These are phyloP conservation scores for Deilephila porcellus DNA, from an alignment of 2,888 invertebrate genomes.

Conservation along the genomic window DNA sequence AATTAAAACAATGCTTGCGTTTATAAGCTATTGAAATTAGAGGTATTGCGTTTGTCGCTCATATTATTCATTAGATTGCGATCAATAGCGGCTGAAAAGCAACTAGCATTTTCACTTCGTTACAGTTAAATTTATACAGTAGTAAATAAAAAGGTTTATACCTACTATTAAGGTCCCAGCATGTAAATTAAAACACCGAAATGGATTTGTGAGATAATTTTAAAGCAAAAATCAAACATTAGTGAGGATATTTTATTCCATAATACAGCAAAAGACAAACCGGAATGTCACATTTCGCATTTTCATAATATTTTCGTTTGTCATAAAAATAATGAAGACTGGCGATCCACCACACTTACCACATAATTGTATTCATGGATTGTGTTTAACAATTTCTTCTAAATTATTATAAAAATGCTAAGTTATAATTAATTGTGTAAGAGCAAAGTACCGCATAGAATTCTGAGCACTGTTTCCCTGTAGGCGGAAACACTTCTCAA, in stretches of 20 bases:
- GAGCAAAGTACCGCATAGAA: slow-evolving; percentile 77
- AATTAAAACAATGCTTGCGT: too few relatives aligned
- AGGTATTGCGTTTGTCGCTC: too few relatives aligned
- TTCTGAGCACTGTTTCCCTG: slow-evolving; percentile 73
- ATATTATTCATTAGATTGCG: too few relatives aligned
- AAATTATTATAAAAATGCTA: slow-evolving; percentile 85
- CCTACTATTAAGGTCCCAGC: not conserved
- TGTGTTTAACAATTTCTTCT: slow-evolving; percentile 80
- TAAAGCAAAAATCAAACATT: slow-evolving; percentile 56
- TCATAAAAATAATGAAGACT: slow-evolving; percentile 78
- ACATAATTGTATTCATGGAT: slow-evolving; percentile 71
- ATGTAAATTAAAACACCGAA: not conserved
- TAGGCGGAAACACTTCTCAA: slow-evolving; percentile 70
- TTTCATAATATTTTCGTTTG: slow-evolving; percentile 75
- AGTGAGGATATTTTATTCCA: slow-evolving; percentile 85
- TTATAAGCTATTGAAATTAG: too few relatives aligned
- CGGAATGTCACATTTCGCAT: slow-evolving; percentile 84
- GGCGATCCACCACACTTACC: slow-evolving; percentile 74
- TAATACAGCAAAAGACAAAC: slow-evolving; percentile 85
- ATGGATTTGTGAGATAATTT: slow-evolving; percentile 17
- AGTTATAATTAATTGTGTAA: slow-evolving; percentile 84
- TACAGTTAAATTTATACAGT: not conserved
- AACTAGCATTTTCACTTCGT: too few relatives aligned
- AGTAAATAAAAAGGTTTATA: not conserved
- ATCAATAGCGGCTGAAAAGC: too few relatives aligned